These are phyloP conservation scores for Elachura formosa DNA, from an alignment of 2,113 vertebrate genomes.

Conservation along the genomic window DNA sequence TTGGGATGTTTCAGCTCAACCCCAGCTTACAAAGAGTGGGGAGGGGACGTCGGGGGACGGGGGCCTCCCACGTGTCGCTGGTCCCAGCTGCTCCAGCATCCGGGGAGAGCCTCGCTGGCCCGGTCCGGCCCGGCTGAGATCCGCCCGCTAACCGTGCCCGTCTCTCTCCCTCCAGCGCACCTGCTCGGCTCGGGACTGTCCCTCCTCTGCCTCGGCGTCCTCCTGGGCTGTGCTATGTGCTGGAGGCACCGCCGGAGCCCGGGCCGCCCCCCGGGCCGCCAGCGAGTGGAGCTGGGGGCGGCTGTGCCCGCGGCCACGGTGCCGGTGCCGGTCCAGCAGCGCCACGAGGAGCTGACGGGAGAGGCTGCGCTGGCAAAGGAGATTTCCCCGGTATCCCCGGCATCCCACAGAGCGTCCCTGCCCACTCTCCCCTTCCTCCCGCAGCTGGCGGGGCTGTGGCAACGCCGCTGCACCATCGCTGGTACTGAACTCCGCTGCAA, in stretches of 20 bases:
- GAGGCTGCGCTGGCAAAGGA: neutral
- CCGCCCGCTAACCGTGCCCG: accelerated
- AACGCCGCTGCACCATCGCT: slow-evolving; percentile 46
- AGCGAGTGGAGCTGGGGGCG: slow-evolving; percentile 40
- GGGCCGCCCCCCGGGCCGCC: neutral
- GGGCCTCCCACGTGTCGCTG: neutral
- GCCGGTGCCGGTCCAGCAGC: slow-evolving; percentile 66
- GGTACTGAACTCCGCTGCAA: neutral
- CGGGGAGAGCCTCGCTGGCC: accelerated
- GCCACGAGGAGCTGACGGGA: slow-evolving; percentile 65
- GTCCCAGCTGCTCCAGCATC: neutral
- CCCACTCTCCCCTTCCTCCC: slow-evolving; percentile 55
- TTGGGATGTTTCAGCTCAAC: neutral
- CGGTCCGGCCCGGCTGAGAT: neutral
- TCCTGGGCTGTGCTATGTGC: slow-evolving; percentile 75
- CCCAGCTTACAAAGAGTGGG: too few species aligned
- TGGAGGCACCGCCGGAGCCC: slow-evolving; percentile 46
- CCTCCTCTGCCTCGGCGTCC: slow-evolving; percentile 74
- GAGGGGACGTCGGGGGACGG: too few species aligned
- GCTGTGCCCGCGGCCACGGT: neutral
- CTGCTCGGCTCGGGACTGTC: slow-evolving; percentile 72
- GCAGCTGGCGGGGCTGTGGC: slow-evolving; percentile 43
- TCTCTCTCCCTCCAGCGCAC: slow-evolving; percentile 58
- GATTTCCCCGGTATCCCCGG: neutral
- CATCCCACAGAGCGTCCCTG: slow-evolving; percentile 51